Evolutionary conservation across 1,140 invertebrate genomes (phyloP).

Genomic region (Camponotus floridanus): DNA sequence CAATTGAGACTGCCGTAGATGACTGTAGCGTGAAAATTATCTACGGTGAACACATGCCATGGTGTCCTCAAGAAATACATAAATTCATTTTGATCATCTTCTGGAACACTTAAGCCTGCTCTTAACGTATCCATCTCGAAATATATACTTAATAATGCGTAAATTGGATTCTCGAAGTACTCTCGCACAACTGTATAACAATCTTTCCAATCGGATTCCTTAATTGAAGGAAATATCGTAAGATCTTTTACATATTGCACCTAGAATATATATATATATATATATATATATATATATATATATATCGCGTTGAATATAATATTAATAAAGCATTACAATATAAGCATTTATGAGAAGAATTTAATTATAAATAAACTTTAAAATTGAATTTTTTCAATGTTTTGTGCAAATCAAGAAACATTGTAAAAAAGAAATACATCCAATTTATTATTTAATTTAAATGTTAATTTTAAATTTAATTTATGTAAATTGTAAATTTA

Average conservation of each 20-base stretch:
- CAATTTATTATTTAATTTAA: too few relatives aligned
- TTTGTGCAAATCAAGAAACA: too few relatives aligned
- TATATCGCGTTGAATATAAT: background rate
- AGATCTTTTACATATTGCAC: constrained; percentile 88
- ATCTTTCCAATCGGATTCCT: constrained; percentile 88
- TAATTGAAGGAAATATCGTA: constrained; percentile 88
- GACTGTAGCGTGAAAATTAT: constrained; percentile 90
- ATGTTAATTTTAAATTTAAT: too few relatives aligned
- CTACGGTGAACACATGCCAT: constrained; percentile 88
- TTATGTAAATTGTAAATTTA: too few relatives aligned
- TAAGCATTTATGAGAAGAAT: background rate
- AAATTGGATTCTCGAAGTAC: constrained; percentile 88
- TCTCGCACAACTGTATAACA: constrained; percentile 86
- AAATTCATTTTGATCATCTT: constrained; percentile 87
- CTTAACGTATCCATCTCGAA: constrained; percentile 87
- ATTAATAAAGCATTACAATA: background rate
- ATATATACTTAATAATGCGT: constrained; percentile 88
- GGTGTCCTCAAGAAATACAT: constrained; percentile 90
- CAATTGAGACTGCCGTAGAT: constrained; percentile 90
- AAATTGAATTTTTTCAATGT: background rate
- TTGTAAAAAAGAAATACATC: too few relatives aligned
- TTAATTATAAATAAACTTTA: background rate
- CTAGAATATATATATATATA: constrained; percentile 58
- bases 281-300: too few relatives aligned
- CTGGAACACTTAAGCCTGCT: constrained; percentile 87